These are phyloP conservation scores for Spermophilus dauricus DNA, from an alignment of 2,113 vertebrate species.

Conservation along the genomic window DNA sequence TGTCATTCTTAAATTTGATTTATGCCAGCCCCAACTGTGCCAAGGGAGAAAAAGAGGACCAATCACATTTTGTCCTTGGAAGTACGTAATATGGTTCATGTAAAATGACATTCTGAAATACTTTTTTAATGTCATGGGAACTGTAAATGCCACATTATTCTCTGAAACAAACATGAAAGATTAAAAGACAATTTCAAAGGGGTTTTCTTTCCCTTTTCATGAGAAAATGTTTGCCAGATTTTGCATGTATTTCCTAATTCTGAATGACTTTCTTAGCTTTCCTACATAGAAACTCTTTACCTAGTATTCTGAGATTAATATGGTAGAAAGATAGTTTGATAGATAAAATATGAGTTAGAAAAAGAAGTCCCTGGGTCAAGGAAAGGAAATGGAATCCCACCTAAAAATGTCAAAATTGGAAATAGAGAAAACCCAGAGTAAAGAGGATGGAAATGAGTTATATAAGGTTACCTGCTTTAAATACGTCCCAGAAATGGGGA, in stretches of 20 bases:
- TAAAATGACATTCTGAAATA: constrained; percentile 33
- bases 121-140: constrained; percentile 5
- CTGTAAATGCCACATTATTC: not conserved
- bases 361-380: not conserved
- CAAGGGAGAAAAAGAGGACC: not conserved
- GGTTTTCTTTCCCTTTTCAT: not conserved
- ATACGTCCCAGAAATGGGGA: not conserved
- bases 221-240: not conserved
- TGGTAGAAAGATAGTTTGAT: not conserved
- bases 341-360: not conserved
- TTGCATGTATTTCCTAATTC: not conserved
- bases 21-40: not conserved
- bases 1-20: constrained; percentile 27
- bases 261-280: not conserved
- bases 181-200: not conserved
- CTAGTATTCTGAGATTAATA: not conserved
- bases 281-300: not conserved
- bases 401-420: not conserved
- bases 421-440: not conserved
- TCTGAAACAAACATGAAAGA: not conserved
- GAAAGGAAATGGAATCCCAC: not conserved
- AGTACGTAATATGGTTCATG: not conserved
- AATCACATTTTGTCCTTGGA: not conserved
- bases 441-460: not conserved
- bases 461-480: not conserved